Evolutionary conservation across 53 echinoderm and acorn worm species (phyloP).

Genomic region (Holothuria scabra): DNA sequence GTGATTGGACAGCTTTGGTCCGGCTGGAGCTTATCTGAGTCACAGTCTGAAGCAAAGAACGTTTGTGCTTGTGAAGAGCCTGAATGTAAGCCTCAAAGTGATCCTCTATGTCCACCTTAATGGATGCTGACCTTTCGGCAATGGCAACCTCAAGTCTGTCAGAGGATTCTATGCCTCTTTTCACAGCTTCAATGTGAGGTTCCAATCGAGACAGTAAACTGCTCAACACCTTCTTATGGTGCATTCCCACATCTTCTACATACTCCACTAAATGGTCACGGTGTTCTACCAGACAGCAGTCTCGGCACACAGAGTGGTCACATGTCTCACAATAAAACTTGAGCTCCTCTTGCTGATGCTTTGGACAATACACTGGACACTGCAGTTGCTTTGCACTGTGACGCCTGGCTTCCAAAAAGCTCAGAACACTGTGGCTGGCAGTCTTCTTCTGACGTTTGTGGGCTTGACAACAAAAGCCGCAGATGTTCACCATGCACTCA

Average conservation of each 20-base stretch:
- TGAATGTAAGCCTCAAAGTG: slow-evolving; percentile 80
- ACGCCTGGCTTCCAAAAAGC: slow-evolving; percentile 78
- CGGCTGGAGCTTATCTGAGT: slow-evolving; percentile 66
- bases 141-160: slow-evolving; percentile 62
- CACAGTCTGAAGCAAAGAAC: slow-evolving; percentile 64
- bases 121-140: slow-evolving; percentile 58
- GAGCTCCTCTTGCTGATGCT: slow-evolving; percentile 86
- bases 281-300: slow-evolving; percentile 94
- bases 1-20: slow-evolving; percentile 73
- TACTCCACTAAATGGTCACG: slow-evolving; percentile 91
- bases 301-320: slow-evolving; percentile 87
- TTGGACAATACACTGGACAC: slow-evolving; percentile 79
- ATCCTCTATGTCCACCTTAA: slow-evolving; percentile 70
- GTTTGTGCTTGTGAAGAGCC: slow-evolving; percentile 77
- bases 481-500: slow-evolving; percentile 94
- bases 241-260: slow-evolving; percentile 79
- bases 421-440: slow-evolving; percentile 72
- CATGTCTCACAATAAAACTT: slow-evolving; percentile 97
- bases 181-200: slow-evolving; percentile 85
- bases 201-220: slow-evolving; percentile 81
- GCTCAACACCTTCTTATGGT: slow-evolving; percentile 73
- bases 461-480: slow-evolving; percentile 88
- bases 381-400: slow-evolving; percentile 65
- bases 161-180: slow-evolving; percentile 67
- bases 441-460: slow-evolving; percentile 97